Evolutionary conservation across 2,888 invertebrate genomes (phyloP).

Genomic region (Lamellibrachia columna): DNA sequence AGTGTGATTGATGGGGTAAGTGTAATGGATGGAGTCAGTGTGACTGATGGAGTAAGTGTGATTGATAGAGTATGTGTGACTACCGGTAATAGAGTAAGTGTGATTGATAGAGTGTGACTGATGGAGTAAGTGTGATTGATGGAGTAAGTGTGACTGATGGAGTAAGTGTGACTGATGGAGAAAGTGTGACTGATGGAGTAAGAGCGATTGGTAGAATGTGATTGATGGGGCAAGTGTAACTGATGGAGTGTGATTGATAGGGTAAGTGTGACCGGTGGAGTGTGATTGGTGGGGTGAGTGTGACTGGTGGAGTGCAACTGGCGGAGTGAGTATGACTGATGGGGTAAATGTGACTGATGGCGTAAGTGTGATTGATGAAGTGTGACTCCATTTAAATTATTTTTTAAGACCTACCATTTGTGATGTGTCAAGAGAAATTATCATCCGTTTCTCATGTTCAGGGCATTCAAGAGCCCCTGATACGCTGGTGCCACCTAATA

Average conservation of each 20-base stretch:
- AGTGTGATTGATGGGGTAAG: neutral
- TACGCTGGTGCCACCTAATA: constrained; percentile 84
- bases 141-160: neutral
- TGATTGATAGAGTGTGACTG: neutral
- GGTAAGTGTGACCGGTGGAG: constrained; percentile 3
- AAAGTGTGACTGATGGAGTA: neutral
- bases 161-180: neutral
- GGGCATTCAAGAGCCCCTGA: constrained; percentile 90
- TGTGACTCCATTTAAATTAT: neutral
- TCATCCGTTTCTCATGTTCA: constrained; percentile 78
- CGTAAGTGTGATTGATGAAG: neutral
- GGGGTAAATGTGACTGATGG: neutral
- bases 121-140: neutral
- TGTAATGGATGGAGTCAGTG: neutral
- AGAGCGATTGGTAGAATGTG: neutral
- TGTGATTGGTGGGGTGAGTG: neutral
- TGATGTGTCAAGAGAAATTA: constrained; percentile 90
- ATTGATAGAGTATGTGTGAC: neutral
- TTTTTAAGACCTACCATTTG: constrained; percentile 76
- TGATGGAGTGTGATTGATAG: neutral
- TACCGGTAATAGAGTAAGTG: neutral
- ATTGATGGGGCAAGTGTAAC: neutral
- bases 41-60: neutral
- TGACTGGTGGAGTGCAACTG: neutral
- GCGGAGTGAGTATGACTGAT: neutral